Evolutionary conservation across 2,888 invertebrate genomes (phyloP), one percentile per base, ranked within the genome.

Genomic region (Brachypalpus laphriformis): DNA sequence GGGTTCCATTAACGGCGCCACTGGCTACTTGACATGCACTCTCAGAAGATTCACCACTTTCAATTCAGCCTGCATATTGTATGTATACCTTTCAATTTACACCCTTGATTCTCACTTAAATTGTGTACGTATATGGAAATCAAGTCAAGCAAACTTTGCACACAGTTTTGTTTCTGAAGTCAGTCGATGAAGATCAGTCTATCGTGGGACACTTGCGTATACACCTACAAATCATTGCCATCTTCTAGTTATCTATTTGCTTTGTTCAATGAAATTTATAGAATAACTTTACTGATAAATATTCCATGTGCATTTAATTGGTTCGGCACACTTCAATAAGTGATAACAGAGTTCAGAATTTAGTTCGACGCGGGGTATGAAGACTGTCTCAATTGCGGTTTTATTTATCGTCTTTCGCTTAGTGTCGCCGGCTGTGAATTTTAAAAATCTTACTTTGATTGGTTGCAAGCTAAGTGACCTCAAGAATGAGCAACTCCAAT

Each of bases 381-480:
- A 37, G 40, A 22, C 42, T 40, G 11, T 7, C 8, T 18, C 22
- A 34, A 20, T 11, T 11, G 34, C 54, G 66, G 14, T 68, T n/a
- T 8, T 78, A 16, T 22, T 54, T 18, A 16, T 16, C 8, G 34
- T 34, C 8, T 57, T 37, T 25, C 20, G 22, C 14, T 28, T 70
- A 1, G 40, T 42, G 2, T 25, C 66, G 28, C 16, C 72, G 20
- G 11, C 34, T n/a, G 59, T 14, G 25, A 45, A 11, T 40, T 34
- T 5, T 11, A 49, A 22, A 65, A 80, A 80, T 57, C 34, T 74
- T 7, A 83, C 82, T 8, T 66, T 82, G 40, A 47, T 72, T n/a
- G 77, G 61, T 3, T 87, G 87, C 37, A 42, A 56, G 11, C 11
- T 81, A 7, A 45, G 51, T 37, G 82, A 81, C 45, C 49, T 87